Conservation (phyloP, 2,797 vertebrate genomes). For the Anisognathus igniventris region DNA sequence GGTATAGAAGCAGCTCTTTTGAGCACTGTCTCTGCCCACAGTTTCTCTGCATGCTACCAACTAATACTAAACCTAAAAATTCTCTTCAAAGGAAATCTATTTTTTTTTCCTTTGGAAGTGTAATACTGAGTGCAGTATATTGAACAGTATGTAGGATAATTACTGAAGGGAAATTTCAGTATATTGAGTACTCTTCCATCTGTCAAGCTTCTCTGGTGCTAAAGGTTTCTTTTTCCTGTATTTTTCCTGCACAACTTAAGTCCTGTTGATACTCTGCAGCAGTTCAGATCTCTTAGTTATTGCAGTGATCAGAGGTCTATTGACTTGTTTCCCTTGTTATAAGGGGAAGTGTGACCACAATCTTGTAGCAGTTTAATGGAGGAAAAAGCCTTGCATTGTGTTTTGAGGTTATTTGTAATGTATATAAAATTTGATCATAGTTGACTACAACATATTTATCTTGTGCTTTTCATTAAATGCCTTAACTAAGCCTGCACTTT, state of each 20-base stretch:
- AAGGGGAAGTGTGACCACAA: neutral
- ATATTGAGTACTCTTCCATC: neutral
- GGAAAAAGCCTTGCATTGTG: neutral
- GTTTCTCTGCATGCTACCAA: neutral
- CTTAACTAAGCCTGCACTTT: neutral
- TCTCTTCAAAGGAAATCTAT: neutral
- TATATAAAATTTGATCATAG: neutral
- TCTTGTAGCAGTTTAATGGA: neutral
- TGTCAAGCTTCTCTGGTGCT: neutral
- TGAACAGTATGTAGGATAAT: neutral
- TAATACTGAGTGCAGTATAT: neutral
- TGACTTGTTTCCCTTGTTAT: neutral
- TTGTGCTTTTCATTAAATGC: neutral
- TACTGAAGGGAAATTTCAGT: neutral
- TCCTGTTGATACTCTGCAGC: neutral
- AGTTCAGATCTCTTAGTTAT: neutral
- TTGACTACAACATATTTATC: neutral
- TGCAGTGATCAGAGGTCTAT: neutral
- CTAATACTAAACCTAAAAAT: neutral
- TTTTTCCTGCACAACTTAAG: neutral
- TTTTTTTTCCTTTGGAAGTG: neutral
- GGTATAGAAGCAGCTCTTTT: neutral
- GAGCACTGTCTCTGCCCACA: neutral
- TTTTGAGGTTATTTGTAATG: neutral
- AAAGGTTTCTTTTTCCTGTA: neutral